Conservation (phyloP, 2,888 invertebrate genomes). For the Tipula confusa region DNA sequence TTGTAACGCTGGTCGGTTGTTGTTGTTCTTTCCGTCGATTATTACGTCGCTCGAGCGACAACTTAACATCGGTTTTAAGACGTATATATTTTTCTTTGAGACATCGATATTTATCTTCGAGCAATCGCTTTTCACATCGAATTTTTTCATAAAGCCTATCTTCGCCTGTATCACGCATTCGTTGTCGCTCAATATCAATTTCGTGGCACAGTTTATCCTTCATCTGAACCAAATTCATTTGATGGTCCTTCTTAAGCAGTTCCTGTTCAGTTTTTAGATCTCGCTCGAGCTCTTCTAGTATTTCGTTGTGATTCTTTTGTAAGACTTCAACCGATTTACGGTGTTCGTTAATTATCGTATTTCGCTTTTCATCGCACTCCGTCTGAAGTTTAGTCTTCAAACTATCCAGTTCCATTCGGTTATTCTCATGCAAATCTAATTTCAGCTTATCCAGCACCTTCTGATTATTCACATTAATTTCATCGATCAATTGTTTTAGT, state of each 20-base stretch:
- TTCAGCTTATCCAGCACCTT: constrained; percentile 49
- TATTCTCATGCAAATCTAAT: constrained; percentile 51
- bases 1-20: constrained; percentile 51
- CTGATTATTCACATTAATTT: constrained; percentile 40
- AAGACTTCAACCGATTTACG: constrained; percentile 47
- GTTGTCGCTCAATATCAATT: constrained; percentile 52
- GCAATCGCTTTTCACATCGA: constrained; percentile 63
- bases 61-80: constrained; percentile 73
- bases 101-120: constrained; percentile 74
- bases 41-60: constrained; percentile 70
- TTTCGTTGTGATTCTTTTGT: constrained; percentile 47
- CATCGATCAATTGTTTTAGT: constrained; percentile 46
- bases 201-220: constrained; percentile 58
- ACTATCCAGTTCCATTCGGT: constrained; percentile 49
- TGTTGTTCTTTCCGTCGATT: constrained; percentile 58
- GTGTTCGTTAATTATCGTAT: constrained; percentile 54
- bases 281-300: constrained; percentile 46
- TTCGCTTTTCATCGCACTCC: constrained; percentile 52
- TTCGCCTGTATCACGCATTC: constrained; percentile 48
- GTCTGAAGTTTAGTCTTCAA: constrained; percentile 44
- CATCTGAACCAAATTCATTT: constrained; percentile 60
- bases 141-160: constrained; percentile 59
- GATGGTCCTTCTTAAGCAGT: constrained; percentile 63
- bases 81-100: constrained; percentile 77
- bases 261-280: constrained; percentile 58